Percentiles rank a stretch among this genome's conserved stretches.
Conservation (phyloP, 2,797 vertebrate genomes). For the Eutrigla gurnardus region DNA sequence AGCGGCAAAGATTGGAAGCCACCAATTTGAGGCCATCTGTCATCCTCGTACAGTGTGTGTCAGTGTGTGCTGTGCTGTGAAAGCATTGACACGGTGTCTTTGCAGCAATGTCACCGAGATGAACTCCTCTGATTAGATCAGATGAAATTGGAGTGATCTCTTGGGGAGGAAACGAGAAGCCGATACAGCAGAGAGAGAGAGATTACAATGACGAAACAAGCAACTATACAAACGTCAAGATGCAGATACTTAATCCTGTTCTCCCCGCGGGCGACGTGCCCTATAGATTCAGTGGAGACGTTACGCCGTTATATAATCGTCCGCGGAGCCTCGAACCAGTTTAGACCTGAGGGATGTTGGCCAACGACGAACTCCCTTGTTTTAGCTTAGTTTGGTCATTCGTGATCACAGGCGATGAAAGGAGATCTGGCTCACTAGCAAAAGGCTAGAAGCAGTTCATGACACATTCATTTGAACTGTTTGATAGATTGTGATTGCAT, state of each 20-base stretch:
- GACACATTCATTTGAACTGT: background rate
- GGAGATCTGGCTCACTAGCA: slow-evolving; percentile 45
- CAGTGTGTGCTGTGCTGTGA: slow-evolving; percentile 20
- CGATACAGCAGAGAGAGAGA: background rate
- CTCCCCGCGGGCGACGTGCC: slow-evolving; percentile 6
- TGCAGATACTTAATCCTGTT: slow-evolving; percentile 7
- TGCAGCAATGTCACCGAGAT: slow-evolving; percentile 39
- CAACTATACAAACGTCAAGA: slow-evolving; percentile 7
- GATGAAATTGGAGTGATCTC: slow-evolving; percentile 38
- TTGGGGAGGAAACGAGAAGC: slow-evolving; percentile 5
- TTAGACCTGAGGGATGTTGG: slow-evolving; percentile 25
- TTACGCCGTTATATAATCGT: slow-evolving; percentile 43
- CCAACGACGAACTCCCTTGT: slow-evolving; percentile 15
- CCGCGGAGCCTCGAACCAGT: slow-evolving; percentile 20
- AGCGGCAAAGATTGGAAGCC: slow-evolving; percentile 27
- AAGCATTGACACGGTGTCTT: slow-evolving; percentile 17
- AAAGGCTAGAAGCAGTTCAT: slow-evolving; percentile 23
- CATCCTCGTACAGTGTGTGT: slow-evolving; percentile 8
- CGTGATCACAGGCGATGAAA: slow-evolving; percentile 16
- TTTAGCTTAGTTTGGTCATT: slow-evolving; percentile 37
- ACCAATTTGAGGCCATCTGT: slow-evolving; percentile 40
- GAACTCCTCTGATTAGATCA: slow-evolving; percentile 34
- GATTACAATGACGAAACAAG: background rate
- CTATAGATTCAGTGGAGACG: slow-evolving; percentile 30
- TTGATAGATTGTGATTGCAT: background rate